Evolutionary conservation across 64 coral and sea anemone species (phyloP).

Genomic region (Anthopleura sola): DNA sequence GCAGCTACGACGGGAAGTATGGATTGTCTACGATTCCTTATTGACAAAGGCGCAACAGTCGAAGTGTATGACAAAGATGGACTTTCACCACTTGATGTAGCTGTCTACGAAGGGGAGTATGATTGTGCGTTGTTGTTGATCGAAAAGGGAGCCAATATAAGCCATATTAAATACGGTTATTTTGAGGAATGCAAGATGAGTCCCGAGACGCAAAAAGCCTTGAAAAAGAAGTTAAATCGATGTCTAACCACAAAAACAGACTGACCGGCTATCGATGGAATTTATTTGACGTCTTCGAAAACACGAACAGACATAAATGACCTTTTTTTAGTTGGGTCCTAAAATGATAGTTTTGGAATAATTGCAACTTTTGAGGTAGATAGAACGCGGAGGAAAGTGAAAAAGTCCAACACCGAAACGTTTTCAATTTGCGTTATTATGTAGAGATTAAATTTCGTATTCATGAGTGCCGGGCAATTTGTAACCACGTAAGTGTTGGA

Average conservation of each 20-base stretch:
- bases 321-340: no score
- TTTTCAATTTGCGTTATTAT: no score
- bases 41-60: slow-evolving; percentile 57
- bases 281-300: no score
- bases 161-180: slow-evolving; percentile 69
- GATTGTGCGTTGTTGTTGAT: slow-evolving; percentile 77
- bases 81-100: slow-evolving; percentile 61
- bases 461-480: no score
- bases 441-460: no score
- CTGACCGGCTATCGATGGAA: no score
- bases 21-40: slow-evolving; percentile 66
- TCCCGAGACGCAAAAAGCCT: neutral
- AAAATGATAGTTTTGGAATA: no score
- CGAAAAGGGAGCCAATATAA: slow-evolving; percentile 68
- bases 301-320: no score
- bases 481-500: no score
- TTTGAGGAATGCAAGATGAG: slow-evolving; percentile 35
- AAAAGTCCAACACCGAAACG: no score
- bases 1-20: slow-evolving; percentile 72
- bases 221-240: neutral
- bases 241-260: neutral
- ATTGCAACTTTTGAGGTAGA: no score
- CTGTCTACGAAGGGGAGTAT: slow-evolving; percentile 76
- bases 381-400: no score
- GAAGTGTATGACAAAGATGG: slow-evolving; percentile 70